Evolutionary conservation across 2,113 vertebrate species (phyloP).

Genomic region (Butorides virescens): DNA sequence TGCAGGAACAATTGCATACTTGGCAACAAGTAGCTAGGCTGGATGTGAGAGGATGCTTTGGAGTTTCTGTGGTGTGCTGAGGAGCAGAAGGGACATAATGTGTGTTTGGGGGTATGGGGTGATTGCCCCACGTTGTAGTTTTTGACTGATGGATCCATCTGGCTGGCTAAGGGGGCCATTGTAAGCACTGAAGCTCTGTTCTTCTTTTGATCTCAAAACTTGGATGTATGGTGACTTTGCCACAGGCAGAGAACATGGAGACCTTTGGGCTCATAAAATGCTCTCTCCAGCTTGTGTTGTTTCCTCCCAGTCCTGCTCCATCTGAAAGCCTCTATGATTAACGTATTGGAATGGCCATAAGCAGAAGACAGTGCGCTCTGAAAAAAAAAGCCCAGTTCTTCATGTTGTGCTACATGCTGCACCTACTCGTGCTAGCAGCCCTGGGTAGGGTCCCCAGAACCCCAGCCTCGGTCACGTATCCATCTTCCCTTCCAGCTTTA

Average conservation of each 20-base stretch:
- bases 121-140: background rate
- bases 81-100: background rate
- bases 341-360: background rate
- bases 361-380: rapidly evolving
- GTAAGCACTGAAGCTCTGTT: background rate
- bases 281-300: background rate
- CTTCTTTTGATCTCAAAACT: background rate
- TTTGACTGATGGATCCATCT: background rate
- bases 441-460: background rate
- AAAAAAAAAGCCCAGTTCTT: background rate
- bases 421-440: background rate
- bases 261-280: background rate
- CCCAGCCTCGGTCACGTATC: background rate
- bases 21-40: background rate
- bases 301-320: background rate
- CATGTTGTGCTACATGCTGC: rapidly evolving
- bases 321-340: background rate
- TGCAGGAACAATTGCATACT: background rate
- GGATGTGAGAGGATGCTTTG: background rate
- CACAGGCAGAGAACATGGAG: background rate
- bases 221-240: background rate
- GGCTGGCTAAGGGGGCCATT: background rate
- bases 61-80: background rate
- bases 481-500: background rate
- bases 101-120: background rate